Percentiles rank a stretch among this genome's conserved stretches.
These are phyloP conservation scores for Caenorhabditis elegans DNA, from an alignment of 1,140 invertebrate genomes.

Conservation along the genomic window DNA sequence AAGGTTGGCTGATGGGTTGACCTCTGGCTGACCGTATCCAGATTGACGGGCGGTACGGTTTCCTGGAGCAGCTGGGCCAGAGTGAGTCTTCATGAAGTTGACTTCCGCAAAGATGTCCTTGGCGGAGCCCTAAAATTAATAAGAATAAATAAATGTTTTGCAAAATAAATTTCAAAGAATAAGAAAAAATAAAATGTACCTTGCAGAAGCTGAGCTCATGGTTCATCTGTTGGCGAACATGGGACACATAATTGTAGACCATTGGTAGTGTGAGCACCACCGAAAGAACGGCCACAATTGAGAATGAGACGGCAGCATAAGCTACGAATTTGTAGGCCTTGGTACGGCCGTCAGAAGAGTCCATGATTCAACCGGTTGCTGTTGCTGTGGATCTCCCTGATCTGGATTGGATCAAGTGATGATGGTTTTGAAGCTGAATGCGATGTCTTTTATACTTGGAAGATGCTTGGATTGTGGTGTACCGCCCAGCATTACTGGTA, in stretches of 20 bases:
- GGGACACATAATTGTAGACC: conserved; percentile 46
- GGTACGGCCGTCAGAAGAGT: conserved; percentile 38
- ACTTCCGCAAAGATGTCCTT: conserved; percentile 51
- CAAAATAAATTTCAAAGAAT: background rate
- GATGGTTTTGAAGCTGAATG: background rate
- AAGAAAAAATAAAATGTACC: background rate
- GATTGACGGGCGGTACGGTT: conserved; percentile 49
- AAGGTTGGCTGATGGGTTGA: conserved; percentile 53
- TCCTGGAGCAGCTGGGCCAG: conserved; percentile 29
- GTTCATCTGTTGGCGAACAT: conserved; percentile 41
- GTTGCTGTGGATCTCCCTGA: conserved; percentile 12
- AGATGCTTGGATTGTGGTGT: background rate
- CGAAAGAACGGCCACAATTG: conserved; percentile 42
- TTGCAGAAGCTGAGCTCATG: conserved; percentile 48
- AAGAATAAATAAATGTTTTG: background rate
- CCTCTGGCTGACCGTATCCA: conserved; percentile 49
- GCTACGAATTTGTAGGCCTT: conserved; percentile 46
- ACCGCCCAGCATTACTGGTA: conserved; percentile 18
- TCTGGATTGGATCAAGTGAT: conserved; percentile 32
- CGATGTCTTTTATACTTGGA: background rate
- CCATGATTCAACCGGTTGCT: conserved; percentile 15
- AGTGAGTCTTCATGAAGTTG: conserved; percentile 46
- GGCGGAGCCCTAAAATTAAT: conserved; percentile 42
- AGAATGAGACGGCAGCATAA: conserved; percentile 45
- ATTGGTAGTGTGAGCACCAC: conserved; percentile 45